Evolutionary conservation across 2,797 vertebrate genomes (phyloP).

Genomic region (Mionectes olivaceus): DNA sequence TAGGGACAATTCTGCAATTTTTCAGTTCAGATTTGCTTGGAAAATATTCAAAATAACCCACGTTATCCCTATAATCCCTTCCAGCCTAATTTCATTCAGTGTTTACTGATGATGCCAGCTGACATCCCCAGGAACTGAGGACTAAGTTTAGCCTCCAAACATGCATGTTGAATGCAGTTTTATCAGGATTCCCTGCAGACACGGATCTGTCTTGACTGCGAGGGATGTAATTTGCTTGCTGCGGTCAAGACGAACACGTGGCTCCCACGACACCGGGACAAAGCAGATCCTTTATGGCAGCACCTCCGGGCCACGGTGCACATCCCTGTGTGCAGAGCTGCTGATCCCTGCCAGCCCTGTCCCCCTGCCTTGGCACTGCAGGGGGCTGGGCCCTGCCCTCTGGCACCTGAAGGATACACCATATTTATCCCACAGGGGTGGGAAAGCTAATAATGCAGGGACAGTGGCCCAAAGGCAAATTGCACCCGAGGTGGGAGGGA

Average conservation of each 20-base stretch:
- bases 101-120: background rate
- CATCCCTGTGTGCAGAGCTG: fast-evolving
- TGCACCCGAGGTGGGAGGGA: background rate
- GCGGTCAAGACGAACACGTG: fast-evolving
- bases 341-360: background rate
- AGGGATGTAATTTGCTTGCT: background rate
- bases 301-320: background rate
- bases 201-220: background rate
- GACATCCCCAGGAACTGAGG: background rate
- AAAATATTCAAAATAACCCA: background rate
- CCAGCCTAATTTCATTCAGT: background rate
- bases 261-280: background rate
- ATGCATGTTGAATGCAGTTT: background rate
- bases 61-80: background rate
- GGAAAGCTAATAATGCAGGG: background rate
- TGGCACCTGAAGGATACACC: fast-evolving
- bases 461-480: fast-evolving
- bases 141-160: constrained; percentile 20
- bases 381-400: background rate
- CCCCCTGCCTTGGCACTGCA: background rate
- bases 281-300: background rate
- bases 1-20: background rate
- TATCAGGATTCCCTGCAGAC: background rate
- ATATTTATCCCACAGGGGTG: fast-evolving
- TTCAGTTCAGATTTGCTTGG: background rate